Evolutionary conservation across 2,113 vertebrate species (phyloP).

Genomic region (Limnothrissa miodon): DNA sequence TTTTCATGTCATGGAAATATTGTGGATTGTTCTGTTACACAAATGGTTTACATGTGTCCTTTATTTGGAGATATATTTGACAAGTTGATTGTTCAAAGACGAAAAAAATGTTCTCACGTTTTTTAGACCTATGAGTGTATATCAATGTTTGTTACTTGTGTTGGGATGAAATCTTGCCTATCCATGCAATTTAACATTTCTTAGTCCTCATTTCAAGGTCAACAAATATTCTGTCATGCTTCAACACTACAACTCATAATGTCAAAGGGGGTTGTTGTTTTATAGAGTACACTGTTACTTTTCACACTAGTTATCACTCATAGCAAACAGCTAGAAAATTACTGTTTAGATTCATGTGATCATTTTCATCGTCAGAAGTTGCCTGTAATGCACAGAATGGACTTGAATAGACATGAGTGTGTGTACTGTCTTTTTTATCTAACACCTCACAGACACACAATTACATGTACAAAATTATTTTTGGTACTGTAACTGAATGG

Average conservation of each 20-base stretch:
- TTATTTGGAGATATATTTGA: background rate
- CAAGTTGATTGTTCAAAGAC: slow-evolving; percentile 9
- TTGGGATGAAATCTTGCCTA: background rate
- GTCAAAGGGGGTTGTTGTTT: background rate
- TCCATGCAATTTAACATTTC: background rate
- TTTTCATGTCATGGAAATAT: background rate
- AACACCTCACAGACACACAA: background rate
- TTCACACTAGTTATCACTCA: background rate
- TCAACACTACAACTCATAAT: background rate
- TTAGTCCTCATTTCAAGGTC: background rate
- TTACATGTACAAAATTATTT: background rate
- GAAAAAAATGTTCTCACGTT: background rate
- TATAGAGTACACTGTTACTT: background rate
- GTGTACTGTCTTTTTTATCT: background rate
- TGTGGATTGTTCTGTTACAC: slow-evolving; percentile 12
- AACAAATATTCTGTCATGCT: background rate
- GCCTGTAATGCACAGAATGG: background rate
- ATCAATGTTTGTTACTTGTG: slow-evolving; percentile 7
- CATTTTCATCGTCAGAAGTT: background rate
- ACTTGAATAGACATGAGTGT: background rate
- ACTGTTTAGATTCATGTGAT: background rate
- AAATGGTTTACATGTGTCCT: slow-evolving; percentile 4
- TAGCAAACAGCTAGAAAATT: background rate
- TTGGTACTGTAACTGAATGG: background rate
- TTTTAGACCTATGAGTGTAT: background rate